phyloP scores from a whole-genome alignment of 2,797 vertebrate genomes.

The Ctenopoma multispine region DNA sequence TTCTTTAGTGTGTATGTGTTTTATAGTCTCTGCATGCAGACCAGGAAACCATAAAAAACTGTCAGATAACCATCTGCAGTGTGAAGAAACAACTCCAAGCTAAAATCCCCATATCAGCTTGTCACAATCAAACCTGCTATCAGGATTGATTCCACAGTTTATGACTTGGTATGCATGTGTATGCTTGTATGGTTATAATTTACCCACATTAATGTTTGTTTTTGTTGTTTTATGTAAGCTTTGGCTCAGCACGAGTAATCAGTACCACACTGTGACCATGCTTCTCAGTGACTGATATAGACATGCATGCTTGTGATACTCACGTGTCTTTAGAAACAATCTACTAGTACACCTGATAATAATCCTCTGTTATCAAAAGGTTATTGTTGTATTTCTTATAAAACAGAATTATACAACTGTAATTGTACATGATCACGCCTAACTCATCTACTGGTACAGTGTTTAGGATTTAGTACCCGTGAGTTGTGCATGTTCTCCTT shows the following conservation, averaged over 20 bases:
- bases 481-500: too few relatives aligned
- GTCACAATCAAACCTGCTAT: constrained; percentile 28
- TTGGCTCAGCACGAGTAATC: constrained; percentile 31
- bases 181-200: constrained; percentile 10
- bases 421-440: not conserved
- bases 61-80: constrained; percentile 51
- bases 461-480: not conserved
- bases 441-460: not conserved
- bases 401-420: not conserved
- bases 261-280: constrained; percentile 18
- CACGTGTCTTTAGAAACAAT: not conserved
- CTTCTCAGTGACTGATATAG: not conserved
- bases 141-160: constrained; percentile 22
- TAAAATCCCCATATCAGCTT: constrained; percentile 44
- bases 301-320: not conserved
- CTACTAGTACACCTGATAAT: not conserved
- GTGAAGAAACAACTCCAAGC: constrained; percentile 24
- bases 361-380: not conserved
- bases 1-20: constrained; percentile 24
- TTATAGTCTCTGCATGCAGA: constrained; percentile 38
- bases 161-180: not conserved
- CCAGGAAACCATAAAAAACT: constrained; percentile 46
- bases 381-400: not conserved
- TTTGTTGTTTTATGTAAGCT: constrained; percentile 17
- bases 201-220: constrained; percentile 12